Evolutionary conservation across 2,797 vertebrate species (phyloP), one percentile per base, ranked within the genome.

Genomic region (Tamandua tetradactyla): DNA sequence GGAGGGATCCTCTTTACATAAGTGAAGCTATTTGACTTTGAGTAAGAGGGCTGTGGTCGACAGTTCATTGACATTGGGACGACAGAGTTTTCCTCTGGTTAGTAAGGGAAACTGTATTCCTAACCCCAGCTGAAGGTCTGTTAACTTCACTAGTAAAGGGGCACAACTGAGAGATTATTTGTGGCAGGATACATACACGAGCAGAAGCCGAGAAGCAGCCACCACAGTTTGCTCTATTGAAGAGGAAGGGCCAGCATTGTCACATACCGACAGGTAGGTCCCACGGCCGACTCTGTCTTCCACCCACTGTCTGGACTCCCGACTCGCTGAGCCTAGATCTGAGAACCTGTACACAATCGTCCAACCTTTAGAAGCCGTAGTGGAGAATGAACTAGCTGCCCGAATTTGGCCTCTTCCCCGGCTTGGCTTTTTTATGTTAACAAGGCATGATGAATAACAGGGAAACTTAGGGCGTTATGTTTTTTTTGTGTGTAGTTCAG

Each of bases 401-500:
- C 23, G 20, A 14, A 3, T 79, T n/a, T 55, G 32, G 35, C 30
- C 55, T 57, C 59, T 40, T 22, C 23, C 59, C 22, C 22, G 35
- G 42, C 32, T 86, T 61, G 61, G 49, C 84, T 52, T 81, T 47
- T 95, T 82, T 40, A 59, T 5, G 3, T 94, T 81, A 84, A 59
- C 78, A 81, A 86, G 25, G 17, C 5, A 20, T 6, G 27, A 85
- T 74, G 10, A 25, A 40, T 64, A 47, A 42, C 3, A 68, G 59
- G 89, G 84, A 69, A 49, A 75, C 79, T 62, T 35, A 55, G 85
- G 78, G 78, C 0, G 0, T 85, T 61, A 27, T 62, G 32, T 32
- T 3, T 91, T 94, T 89, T 89, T 66, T 75, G 32, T 94, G 91
- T 93, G 89, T 80, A n/a, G 57, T 95, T 95, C 89, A 94, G 42